Evolutionary conservation across 2,888 invertebrate species (phyloP).

Genomic region (Epiblema foenella): DNA sequence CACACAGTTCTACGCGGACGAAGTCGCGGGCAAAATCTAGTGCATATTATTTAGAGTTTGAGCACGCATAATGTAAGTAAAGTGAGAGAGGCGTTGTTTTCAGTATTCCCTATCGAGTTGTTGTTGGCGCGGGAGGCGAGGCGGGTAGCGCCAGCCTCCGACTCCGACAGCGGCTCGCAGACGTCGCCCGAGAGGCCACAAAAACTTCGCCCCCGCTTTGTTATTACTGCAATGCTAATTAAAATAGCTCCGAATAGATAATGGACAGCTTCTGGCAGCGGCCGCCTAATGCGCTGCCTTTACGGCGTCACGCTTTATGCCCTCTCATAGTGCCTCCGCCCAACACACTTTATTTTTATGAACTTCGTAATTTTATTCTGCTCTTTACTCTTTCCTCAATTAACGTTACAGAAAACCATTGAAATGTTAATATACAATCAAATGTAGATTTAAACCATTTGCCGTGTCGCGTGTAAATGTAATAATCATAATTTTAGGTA

Average conservation of each 20-base stretch:
- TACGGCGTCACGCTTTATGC: constrained; percentile 83
- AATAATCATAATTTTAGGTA: not conserved
- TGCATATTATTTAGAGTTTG: constrained; percentile 66
- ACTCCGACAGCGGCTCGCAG: constrained; percentile 59
- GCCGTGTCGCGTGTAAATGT: constrained; percentile 11
- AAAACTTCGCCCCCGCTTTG: constrained; percentile 78
- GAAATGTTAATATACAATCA: constrained; percentile 4
- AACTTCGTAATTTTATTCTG: constrained; percentile 19
- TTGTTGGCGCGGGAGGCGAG: constrained; percentile 52
- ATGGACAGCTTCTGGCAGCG: constrained; percentile 79
- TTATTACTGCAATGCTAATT: constrained; percentile 82
- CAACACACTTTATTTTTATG: constrained; percentile 72
- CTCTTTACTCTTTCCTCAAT: constrained; percentile 32
- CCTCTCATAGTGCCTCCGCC: constrained; percentile 78
- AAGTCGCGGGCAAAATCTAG: no score
- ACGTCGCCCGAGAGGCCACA: constrained; percentile 74
- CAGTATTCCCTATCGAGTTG: constrained; percentile 68
- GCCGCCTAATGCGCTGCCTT: constrained; percentile 80
- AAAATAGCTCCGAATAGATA: constrained; percentile 83
- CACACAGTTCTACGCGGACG: no score
- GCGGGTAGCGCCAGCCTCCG: constrained; percentile 56
- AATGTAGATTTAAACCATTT: constrained; percentile 6
- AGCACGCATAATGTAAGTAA: constrained; percentile 65
- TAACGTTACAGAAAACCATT: constrained; percentile 8
- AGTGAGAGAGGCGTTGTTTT: constrained; percentile 70